Evolutionary conservation across 2,113 vertebrate genomes (phyloP).

Genomic region (Megalops atlanticus): DNA sequence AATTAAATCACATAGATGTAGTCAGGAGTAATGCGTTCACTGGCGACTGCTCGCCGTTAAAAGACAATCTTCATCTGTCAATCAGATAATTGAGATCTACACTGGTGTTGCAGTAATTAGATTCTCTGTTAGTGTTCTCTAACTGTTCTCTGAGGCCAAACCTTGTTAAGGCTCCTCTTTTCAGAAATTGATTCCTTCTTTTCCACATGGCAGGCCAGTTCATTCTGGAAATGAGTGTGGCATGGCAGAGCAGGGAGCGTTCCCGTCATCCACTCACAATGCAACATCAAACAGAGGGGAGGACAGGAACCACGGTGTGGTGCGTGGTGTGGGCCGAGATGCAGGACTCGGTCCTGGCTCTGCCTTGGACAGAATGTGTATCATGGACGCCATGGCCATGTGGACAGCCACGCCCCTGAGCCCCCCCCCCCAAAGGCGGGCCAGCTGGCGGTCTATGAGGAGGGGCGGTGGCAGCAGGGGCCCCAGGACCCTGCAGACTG

Average conservation of each 20-base stretch:
- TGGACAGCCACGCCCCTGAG: background rate
- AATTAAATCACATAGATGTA: background rate
- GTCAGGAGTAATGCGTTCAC: background rate
- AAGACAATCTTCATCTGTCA: background rate
- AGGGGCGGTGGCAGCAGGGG: background rate
- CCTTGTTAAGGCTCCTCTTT: slow-evolving; percentile 1
- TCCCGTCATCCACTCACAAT: background rate
- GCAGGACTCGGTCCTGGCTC: background rate
- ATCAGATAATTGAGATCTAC: slow-evolving; percentile 9
- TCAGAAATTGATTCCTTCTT: background rate
- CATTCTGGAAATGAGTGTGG: slow-evolving; percentile 15
- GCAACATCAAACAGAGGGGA: background rate
- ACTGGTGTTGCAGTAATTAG: slow-evolving; percentile 5
- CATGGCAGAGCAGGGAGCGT: background rate
- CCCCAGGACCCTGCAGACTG: background rate
- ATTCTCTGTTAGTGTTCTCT: background rate
- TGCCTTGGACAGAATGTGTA: background rate
- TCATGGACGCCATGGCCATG: background rate
- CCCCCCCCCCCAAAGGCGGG: background rate
- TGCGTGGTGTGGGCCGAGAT: background rate
- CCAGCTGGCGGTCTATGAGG: background rate
- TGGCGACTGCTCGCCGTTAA: background rate
- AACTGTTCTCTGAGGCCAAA: background rate
- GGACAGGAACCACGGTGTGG: background rate
- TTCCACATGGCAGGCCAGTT: slow-evolving; percentile 10